Base-by-base conservation (phyloP, 1,140 invertebrate genomes). In the Bombus consobrinus region DNA sequence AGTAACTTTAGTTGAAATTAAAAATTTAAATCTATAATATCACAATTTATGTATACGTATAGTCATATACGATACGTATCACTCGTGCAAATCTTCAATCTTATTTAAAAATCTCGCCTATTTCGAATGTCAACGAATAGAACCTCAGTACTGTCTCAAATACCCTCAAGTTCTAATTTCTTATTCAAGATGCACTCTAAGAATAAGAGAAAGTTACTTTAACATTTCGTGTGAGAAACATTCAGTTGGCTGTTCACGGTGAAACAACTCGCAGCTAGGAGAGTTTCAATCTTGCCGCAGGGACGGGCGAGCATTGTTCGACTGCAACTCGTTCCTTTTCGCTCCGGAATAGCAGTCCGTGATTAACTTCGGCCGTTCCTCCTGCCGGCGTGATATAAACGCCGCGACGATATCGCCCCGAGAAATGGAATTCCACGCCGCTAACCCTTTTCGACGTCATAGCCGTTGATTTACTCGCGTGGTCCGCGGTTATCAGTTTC, bases 401-500 rank as follows among this genome's bases (percentile, higher is more conserved):
- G 74, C 62, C 57, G 85, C 75, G 79, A 86, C 85, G 80, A 89
- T 89, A 89, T 88, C 75, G 79, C 88, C 76, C 66, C 72, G 81
- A 88, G 87, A 87, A 89, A 87, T 87, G 72, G 84, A 89, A 89
- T 86, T 89, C 88, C 80, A 81, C 73, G 62, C 68, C 68, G 83
- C 68, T 85, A 85, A 89, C 80, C 66, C 64, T 86, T 89, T 87
- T 89, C 83, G 83, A 64, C 75, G 83, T 88, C 74, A 78, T 59
- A 74, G 57, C 80, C 39, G 71, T 76, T 89, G 80, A 89, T 83
- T 88, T 88, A 90, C 66, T 75, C 78, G 62, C 66, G 9, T 73
- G 83, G 69, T 69, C 72, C 73, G 62, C 32, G 76, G 66, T 90
- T 84, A 89, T 87, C 81, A 89, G 53, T 59, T 87, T 76, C 72